These are phyloP conservation scores for Eptatretus burgeri DNA, from an alignment of 2,113 vertebrate genomes.

Conservation along the genomic window DNA sequence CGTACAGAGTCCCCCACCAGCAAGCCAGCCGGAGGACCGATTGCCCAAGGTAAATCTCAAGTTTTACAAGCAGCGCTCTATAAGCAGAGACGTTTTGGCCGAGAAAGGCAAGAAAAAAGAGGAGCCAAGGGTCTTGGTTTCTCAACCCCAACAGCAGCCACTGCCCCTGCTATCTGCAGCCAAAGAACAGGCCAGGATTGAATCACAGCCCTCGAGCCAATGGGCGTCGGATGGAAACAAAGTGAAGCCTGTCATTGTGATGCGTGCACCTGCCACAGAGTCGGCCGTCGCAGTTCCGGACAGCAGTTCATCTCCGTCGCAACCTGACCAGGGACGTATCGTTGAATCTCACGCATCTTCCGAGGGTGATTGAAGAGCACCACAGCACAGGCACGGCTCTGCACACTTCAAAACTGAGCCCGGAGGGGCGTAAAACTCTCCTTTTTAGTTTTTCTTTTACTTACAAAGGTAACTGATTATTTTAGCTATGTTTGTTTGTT, in stretches of 20 bases:
- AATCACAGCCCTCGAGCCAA: not conserved
- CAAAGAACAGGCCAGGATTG: not conserved
- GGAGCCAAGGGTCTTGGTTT: not conserved
- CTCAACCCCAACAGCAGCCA: no score
- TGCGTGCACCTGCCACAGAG: not conserved
- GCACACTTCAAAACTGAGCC: constrained; percentile 1
- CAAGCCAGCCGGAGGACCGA: not conserved
- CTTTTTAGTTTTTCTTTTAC: not conserved
- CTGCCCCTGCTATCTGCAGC: no score
- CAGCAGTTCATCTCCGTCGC: constrained; percentile 5
- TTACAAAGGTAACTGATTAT: not conserved
- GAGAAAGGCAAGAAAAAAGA: constrained; percentile 1
- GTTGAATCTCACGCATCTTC: no score
- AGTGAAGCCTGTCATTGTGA: not conserved
- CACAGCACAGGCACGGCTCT: not conserved
- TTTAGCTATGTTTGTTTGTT: not conserved
- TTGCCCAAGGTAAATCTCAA: constrained; percentile 1
- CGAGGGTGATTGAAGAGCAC: no score
- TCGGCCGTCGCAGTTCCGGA: constrained; percentile 4
- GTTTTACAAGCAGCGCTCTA: constrained; percentile 3
- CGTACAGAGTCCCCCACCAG: no score
- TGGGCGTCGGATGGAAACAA: not conserved
- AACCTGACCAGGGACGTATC: not conserved
- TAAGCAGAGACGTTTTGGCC: not conserved
- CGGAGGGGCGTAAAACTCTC: not conserved